Evolutionary conservation across 2,113 vertebrate genomes (phyloP).

Genomic region (Lophochroa leadbeateri): DNA sequence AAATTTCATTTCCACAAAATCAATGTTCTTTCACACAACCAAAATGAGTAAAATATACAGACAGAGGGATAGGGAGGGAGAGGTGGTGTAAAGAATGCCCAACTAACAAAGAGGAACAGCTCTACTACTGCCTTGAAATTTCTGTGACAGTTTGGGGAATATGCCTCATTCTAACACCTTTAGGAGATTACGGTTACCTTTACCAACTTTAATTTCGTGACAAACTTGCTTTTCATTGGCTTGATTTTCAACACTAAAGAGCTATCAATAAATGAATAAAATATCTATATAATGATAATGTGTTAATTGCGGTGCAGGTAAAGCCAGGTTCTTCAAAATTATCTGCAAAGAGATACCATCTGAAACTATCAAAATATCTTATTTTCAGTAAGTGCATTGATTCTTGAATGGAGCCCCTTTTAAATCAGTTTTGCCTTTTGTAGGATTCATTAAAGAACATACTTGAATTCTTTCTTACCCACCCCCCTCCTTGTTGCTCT

Average conservation of each 20-base stretch:
- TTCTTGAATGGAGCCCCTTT: background rate
- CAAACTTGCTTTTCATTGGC: background rate
- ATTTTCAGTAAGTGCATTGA: background rate
- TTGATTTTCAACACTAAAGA: conserved; percentile 26
- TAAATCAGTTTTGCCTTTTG: background rate
- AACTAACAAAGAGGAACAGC: background rate
- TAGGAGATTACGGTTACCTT: background rate
- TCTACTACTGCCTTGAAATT: background rate
- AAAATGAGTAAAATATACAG: background rate
- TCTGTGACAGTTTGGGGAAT: background rate
- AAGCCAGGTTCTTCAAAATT: background rate
- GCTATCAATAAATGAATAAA: background rate
- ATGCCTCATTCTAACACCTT: background rate
- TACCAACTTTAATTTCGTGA: background rate
- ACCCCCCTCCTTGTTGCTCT: background rate
- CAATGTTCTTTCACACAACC: background rate
- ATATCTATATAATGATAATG: background rate
- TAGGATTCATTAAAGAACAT: background rate
- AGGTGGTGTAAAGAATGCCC: background rate
- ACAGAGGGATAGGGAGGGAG: background rate
- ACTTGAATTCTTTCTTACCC: background rate
- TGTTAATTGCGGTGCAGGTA: background rate
- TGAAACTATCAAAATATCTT: background rate
- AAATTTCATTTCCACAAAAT: background rate
- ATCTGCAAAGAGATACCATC: background rate